A percentile compares a stretch with the other conserved stretches of the same genome.
Conservation (phyloP, 92 coral and sea anemone genomes). For the Porites rus region DNA sequence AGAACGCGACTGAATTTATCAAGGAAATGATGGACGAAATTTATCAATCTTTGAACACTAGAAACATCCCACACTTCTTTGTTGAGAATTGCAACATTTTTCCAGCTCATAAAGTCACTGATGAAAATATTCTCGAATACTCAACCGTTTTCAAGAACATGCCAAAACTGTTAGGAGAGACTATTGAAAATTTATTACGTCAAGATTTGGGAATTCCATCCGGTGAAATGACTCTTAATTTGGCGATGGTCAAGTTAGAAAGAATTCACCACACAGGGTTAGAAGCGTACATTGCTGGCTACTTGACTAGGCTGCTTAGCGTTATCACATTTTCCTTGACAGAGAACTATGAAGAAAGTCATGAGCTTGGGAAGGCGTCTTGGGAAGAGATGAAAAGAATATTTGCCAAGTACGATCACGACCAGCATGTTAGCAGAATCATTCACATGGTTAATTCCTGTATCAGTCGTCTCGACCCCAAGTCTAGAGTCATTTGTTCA, state of each 20-base stretch:
- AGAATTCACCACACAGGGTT: constrained; percentile 1
- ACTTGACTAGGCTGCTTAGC: constrained; percentile 53
- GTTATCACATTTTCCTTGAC: constrained; percentile 41
- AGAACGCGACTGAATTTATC: constrained; percentile 28
- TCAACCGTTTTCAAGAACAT: constrained; percentile 17
- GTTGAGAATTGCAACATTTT: constrained; percentile 51
- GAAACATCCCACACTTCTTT: constrained; percentile 47
- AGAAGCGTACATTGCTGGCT: constrained; percentile 36
- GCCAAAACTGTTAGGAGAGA: background rate
- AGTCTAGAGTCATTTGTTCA: background rate
- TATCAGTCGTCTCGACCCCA: background rate
- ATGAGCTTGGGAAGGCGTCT: constrained; percentile 15
- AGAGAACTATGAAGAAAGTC: constrained; percentile 12
- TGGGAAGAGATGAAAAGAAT: constrained; percentile 27
- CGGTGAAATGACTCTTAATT: background rate
- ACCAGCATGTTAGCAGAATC: constrained; percentile 41
- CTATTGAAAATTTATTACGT: background rate
- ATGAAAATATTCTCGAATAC: constrained; percentile 21
- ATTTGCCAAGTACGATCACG: constrained; percentile 44
- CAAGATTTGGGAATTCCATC: constrained; percentile 28
- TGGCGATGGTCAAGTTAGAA: constrained; percentile 14
- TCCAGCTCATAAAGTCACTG: constrained; percentile 40
- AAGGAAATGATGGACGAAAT: constrained; percentile 35
- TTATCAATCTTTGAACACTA: constrained; percentile 8
- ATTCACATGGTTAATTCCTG: constrained; percentile 31